These are phyloP conservation scores for Melanerpes formicivorus DNA, from an alignment of 2,113 vertebrate genomes.

Conservation along the genomic window DNA sequence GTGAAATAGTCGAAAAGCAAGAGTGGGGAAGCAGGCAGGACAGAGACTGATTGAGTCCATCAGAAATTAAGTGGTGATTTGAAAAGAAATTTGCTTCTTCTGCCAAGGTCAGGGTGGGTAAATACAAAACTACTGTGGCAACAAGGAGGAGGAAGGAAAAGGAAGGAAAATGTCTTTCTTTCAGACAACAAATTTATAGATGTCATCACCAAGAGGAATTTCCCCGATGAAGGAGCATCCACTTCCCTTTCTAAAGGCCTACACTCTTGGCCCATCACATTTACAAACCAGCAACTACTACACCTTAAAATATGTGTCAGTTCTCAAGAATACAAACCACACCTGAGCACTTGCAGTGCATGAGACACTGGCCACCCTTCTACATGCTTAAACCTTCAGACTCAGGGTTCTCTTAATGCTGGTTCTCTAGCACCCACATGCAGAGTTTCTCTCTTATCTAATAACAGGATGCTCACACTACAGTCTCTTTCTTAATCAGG, in stretches of 20 bases:
- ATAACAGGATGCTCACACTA: background rate
- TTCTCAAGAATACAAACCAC: background rate
- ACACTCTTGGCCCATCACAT: background rate
- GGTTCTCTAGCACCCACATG: background rate
- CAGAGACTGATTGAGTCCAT: background rate
- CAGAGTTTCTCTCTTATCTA: background rate
- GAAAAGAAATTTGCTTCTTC: background rate
- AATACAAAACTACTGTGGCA: too few relatives aligned
- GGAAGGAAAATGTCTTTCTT: background rate
- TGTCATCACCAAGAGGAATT: background rate
- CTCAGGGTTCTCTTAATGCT: background rate
- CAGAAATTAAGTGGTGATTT: background rate
- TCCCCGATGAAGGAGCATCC: accelerated
- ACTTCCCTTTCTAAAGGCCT: background rate
- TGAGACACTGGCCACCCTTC: background rate
- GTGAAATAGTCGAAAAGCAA: background rate
- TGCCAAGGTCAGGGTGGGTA: background rate
- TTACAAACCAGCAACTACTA: background rate
- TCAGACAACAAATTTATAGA: background rate
- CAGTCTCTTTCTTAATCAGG: background rate
- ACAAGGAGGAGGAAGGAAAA: too few relatives aligned
- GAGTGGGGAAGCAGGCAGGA: background rate
- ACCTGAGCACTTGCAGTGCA: background rate
- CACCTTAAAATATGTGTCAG: background rate
- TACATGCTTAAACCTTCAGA: background rate